Evolutionary conservation across 2,113 vertebrate species (phyloP), one percentile per base, ranked within the genome.

Genomic region (Todiramphus saurophagus): DNA sequence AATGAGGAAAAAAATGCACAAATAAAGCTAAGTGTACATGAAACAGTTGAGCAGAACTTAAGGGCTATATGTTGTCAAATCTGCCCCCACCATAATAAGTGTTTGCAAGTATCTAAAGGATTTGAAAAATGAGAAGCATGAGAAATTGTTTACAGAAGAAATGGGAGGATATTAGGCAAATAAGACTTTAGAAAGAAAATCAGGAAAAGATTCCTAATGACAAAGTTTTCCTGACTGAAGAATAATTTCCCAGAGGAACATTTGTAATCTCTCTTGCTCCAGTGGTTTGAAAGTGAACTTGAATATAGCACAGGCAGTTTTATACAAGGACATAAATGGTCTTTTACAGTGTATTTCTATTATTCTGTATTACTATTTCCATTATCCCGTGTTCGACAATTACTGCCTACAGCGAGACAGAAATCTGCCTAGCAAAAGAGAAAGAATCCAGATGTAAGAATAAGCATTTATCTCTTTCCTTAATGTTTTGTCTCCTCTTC

Each of bases 401-500:
- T 89, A 75, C 51, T 50, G 33, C 28, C 60, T 59, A 30, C 48
- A 83, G 41, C 41, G 79, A 93, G 62, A 67, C 9, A 90, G 62
- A 88, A 95, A 87, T 76, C 18, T 88, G 14, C 58, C 33, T 67
- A 69, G 33, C 31, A 77, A 90, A 90, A 87, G 13, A 90, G 15
- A 82, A 87, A 77, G 35, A 66, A 70, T 53, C 16, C 31, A 68
- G 30, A 82, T 68, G 18, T 25, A 83, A 75, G 55, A 89, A 75
- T 66, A 90, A 95, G 77, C 59, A 63, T 77, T 84, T 83, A 94
- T 41, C 51, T 92, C 55, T 59, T 83, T 93, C 78, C 82, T 72
- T 90, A 74, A 79, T 70, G n/a, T 30, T 89, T 90, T 89, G 44
- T 69, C 70, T 95, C 66, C 51, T 79, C 63, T 91, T 64, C 48